phyloP scores from a whole-genome alignment of 2,888 invertebrate species.

The Augiades crinisus region DNA sequence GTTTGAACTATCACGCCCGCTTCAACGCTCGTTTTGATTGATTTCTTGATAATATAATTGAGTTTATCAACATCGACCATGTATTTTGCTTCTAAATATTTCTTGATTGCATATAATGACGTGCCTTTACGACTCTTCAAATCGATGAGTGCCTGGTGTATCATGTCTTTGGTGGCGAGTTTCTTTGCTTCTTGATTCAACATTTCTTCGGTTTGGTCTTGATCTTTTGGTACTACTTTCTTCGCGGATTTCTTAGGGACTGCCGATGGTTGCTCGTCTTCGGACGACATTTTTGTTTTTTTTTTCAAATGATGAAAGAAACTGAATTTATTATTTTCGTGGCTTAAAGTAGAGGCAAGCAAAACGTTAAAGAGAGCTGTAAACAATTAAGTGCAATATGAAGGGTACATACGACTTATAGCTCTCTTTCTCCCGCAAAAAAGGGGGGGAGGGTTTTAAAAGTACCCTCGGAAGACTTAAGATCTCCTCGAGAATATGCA shows the following conservation, averaged over 20 bases:
- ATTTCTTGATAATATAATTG: constrained; percentile 57
- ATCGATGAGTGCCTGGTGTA: constrained; percentile 51
- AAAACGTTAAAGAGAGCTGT: not conserved
- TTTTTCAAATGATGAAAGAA: constrained; percentile 3
- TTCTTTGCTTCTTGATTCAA: constrained; percentile 47
- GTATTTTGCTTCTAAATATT: constrained; percentile 53
- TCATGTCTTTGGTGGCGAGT: constrained; percentile 56
- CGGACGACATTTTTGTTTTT: constrained; percentile 29
- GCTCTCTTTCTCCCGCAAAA: too few species aligned
- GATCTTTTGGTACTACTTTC: constrained; percentile 31
- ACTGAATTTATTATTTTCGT: constrained; percentile 1
- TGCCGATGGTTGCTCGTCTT: constrained; percentile 39
- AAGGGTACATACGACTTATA: too few species aligned
- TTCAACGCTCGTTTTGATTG: constrained; percentile 55
- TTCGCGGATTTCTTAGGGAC: constrained; percentile 38
- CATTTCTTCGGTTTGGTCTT: constrained; percentile 30
- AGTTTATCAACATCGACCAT: constrained; percentile 51
- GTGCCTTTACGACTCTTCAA: constrained; percentile 60
- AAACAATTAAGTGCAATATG: not conserved
- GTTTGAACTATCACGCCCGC: constrained; percentile 55
- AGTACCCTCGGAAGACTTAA: too few species aligned
- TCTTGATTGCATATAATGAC: constrained; percentile 65
- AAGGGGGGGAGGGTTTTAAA: too few species aligned
- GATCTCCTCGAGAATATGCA: too few species aligned
- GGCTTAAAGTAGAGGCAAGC: not conserved